A percentile compares a stretch with the other conserved stretches of the same genome.
These are phyloP conservation scores for Tympanuchus pallidicinctus DNA, from an alignment of 2,113 vertebrate genomes.

Conservation along the genomic window DNA sequence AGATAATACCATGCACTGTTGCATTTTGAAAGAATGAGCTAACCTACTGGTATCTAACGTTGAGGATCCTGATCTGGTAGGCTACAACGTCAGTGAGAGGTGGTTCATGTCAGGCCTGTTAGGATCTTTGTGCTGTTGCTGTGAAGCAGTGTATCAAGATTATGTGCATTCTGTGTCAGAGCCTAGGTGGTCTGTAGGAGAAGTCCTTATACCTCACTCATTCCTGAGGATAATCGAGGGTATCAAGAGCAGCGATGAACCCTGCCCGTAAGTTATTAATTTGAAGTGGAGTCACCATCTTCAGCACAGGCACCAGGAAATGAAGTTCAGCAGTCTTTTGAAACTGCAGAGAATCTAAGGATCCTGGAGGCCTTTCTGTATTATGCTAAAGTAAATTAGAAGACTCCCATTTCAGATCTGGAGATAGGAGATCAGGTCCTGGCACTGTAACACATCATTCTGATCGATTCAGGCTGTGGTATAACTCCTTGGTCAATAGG, in stretches of 20 bases:
- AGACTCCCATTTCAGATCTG: background rate
- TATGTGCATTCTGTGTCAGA: background rate
- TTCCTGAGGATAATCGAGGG: background rate
- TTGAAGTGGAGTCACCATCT: background rate
- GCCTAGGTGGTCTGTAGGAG: fast-evolving
- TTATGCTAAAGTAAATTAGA: background rate
- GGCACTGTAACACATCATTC: fast-evolving
- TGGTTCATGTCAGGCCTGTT: background rate
- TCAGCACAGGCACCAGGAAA: background rate
- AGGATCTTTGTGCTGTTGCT: background rate
- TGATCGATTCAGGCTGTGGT: background rate
- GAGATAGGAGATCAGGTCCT: background rate
- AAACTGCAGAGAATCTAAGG: background rate
- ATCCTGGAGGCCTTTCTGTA: background rate
- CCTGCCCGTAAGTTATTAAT: background rate
- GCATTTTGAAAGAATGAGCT: background rate
- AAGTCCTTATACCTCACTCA: background rate
- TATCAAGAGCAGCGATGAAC: background rate
- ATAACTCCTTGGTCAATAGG: background rate
- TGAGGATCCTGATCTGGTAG: background rate
- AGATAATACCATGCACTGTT: background rate
- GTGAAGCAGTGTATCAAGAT: background rate
- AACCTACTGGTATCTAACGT: background rate
- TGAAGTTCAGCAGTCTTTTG: background rate
- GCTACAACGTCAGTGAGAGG: background rate